Percentiles rank a stretch among this genome's conserved stretches.
Evolutionary conservation across 2,113 vertebrate species (phyloP).

Genomic region (Beaufortia kweichowensis): DNA sequence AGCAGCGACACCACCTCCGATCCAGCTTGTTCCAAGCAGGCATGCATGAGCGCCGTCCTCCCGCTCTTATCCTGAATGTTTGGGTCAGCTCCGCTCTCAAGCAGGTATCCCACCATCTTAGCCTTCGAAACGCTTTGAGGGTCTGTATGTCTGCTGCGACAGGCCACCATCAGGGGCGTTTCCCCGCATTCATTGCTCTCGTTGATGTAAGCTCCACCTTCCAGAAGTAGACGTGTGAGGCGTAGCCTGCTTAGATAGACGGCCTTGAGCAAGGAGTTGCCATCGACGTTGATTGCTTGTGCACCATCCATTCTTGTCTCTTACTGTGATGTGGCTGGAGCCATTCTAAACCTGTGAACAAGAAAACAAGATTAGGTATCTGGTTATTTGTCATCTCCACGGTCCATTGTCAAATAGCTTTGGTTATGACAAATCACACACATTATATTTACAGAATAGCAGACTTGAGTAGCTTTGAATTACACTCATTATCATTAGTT

Average conservation of each 20-base stretch:
- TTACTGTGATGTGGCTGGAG: background rate
- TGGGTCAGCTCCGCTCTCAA: slow-evolving; percentile 90
- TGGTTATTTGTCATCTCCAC: background rate
- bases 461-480: background rate
- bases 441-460: background rate
- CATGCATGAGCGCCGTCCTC: slow-evolving; percentile 88
- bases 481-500: background rate
- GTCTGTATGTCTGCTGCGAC: slow-evolving; percentile 81
- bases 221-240: slow-evolving; percentile 86
- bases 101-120: slow-evolving; percentile 87
- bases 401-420: background rate
- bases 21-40: slow-evolving; percentile 82
- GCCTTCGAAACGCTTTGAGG: slow-evolving; percentile 82
- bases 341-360: slow-evolving; percentile 38
- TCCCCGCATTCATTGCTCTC: slow-evolving; percentile 89
- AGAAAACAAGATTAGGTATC: background rate
- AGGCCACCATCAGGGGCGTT: slow-evolving; percentile 90
- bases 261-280: slow-evolving; percentile 85
- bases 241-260: slow-evolving; percentile 88
- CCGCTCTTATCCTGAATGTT: slow-evolving; percentile 93
- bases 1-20: slow-evolving; percentile 83
- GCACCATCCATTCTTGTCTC: slow-evolving; percentile 61
- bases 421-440: background rate
- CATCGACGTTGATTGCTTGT: slow-evolving; percentile 67
- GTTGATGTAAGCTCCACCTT: slow-evolving; percentile 89